These are phyloP conservation scores for Phasianus colchicus DNA, from an alignment of 2,113 vertebrate genomes.

Conservation along the genomic window DNA sequence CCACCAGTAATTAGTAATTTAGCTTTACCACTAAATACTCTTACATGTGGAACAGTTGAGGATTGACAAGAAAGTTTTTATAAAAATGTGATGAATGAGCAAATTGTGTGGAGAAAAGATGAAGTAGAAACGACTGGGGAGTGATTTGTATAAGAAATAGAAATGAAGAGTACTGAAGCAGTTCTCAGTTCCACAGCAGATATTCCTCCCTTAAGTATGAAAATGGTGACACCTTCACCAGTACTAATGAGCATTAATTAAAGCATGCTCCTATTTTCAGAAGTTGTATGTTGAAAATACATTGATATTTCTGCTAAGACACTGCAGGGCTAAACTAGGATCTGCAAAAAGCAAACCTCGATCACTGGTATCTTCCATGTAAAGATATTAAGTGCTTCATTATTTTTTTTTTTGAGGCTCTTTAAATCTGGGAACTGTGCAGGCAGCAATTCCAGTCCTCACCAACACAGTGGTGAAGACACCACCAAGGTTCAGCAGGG, in stretches of 20 bases:
- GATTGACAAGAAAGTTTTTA: neutral
- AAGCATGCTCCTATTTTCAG: neutral
- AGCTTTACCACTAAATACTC: neutral
- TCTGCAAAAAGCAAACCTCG: neutral
- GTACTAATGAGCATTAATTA: neutral
- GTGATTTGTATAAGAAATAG: neutral
- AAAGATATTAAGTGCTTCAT: neutral
- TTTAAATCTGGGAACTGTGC: neutral
- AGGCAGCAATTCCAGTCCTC: neutral
- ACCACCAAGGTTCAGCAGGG: neutral
- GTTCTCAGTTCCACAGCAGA: neutral
- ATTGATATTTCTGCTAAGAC: neutral
- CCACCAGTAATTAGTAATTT: neutral
- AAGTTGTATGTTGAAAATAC: accelerated
- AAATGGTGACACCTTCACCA: neutral
- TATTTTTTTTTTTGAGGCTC: neutral
- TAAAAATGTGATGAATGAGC: neutral
- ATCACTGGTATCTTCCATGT: neutral
- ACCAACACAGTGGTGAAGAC: neutral
- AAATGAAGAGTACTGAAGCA: neutral
- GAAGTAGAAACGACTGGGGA: neutral
- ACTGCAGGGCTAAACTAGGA: neutral
- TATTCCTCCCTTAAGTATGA: neutral
- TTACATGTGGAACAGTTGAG: neutral
- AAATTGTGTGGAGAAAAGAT: neutral